A percentile compares a stretch with the other conserved stretches of the same genome.
These are phyloP conservation scores for Geodia barretti DNA, from an alignment of 37 sponge, comb jelly and placozoan species.

Conservation along the genomic window DNA sequence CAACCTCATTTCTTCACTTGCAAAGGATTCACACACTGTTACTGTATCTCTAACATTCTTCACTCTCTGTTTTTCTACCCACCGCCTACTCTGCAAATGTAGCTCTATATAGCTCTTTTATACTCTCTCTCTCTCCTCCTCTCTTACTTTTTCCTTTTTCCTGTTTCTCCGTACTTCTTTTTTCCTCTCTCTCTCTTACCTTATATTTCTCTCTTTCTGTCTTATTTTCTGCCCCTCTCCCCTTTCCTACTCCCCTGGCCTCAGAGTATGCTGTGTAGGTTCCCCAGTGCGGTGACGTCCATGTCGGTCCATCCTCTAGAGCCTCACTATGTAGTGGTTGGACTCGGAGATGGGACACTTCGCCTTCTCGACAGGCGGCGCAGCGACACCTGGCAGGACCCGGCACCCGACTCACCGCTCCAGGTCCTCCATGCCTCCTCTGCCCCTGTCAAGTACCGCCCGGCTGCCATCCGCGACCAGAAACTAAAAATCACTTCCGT, in stretches of 20 bases:
- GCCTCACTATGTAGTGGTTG: conserved; percentile 68
- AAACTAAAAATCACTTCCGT: conserved; percentile 64
- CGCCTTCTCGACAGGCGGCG: conserved; percentile 75
- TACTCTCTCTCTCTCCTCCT: too few relatives aligned
- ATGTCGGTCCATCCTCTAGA: conserved; percentile 73
- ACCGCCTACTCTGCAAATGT: neutral
- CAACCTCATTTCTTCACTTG: too few relatives aligned
- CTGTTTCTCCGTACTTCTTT: too few relatives aligned
- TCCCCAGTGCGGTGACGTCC: conserved; percentile 54
- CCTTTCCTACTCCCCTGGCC: neutral
- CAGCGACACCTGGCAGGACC: neutral
- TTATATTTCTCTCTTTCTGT: neutral
- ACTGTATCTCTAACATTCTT: too few relatives aligned
- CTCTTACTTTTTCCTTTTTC: too few relatives aligned
- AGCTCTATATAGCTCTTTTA: neutral
- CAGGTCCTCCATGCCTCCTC: neutral
- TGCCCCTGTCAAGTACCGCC: conserved; percentile 16
- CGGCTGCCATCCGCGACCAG: conserved; percentile 23
- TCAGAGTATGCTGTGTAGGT: conserved; percentile 64
- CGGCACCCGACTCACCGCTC: neutral
- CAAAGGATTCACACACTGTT: too few relatives aligned
- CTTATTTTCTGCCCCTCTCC: neutral
- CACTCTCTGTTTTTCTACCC: too few relatives aligned
- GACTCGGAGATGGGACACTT: conserved; percentile 67
- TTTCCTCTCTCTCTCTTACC: neutral